phyloP scores from a whole-genome alignment of 2,797 vertebrate species.

The Cossypha dichroa region DNA sequence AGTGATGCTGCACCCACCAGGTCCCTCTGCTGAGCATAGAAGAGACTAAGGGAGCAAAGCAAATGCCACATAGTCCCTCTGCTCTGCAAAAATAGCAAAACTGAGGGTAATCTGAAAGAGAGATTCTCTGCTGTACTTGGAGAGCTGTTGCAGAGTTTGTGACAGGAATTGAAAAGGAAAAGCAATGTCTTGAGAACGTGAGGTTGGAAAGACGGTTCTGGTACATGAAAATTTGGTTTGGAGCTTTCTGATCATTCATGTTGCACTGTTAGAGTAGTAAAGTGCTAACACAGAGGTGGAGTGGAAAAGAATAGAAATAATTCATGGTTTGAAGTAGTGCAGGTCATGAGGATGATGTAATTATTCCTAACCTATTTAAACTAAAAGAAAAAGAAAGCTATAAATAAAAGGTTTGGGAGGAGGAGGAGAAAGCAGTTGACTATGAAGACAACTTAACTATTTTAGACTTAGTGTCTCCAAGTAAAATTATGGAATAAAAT shows the following conservation, averaged over 20 bases:
- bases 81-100: neutral
- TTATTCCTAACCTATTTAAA: slow-evolving; percentile 32
- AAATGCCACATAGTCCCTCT: neutral
- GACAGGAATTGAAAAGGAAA: neutral
- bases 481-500: neutral
- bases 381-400: neutral
- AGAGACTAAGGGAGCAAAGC: neutral
- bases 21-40: neutral
- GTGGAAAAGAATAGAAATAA: neutral
- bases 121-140: neutral
- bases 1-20: neutral
- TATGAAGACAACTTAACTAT: neutral
- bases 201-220: neutral
- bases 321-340: neutral
- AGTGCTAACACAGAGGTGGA: neutral
- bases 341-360: neutral
- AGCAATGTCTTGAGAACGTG: neutral
- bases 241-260: neutral
- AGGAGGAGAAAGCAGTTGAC: rapidly evolving
- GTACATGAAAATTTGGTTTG: neutral
- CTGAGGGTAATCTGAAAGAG: neutral
- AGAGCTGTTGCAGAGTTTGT: neutral
- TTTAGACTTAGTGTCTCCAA: neutral
- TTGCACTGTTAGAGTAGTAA: neutral
- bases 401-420: neutral